Evolutionary conservation across 2,888 invertebrate genomes (phyloP).

Genomic region (Hartigia nigra): DNA sequence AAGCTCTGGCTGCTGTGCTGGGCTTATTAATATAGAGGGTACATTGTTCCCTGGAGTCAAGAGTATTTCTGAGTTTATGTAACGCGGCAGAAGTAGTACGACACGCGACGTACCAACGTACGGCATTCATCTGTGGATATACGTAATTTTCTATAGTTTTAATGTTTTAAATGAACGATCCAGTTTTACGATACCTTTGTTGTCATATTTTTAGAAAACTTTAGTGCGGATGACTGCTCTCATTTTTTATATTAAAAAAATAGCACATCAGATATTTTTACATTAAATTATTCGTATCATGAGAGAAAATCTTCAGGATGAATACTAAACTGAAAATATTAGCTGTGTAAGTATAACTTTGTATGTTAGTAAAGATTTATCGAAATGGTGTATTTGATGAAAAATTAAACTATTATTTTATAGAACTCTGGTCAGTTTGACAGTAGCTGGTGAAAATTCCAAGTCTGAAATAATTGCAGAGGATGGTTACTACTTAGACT

Average conservation of each 20-base stretch:
- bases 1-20: constrained; percentile 8
- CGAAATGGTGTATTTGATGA: no score
- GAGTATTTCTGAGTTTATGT: constrained; percentile 28
- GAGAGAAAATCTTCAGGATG: background rate
- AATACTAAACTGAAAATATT: background rate
- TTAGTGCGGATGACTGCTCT: background rate
- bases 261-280: background rate
- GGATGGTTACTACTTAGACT: constrained; percentile 26
- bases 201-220: background rate
- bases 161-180: background rate
- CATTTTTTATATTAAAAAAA: background rate
- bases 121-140: constrained; percentile 5
- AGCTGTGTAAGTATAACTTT: background rate
- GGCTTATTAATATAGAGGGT: constrained; percentile 24
- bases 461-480: constrained; percentile 14
- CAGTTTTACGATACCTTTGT: background rate
- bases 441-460: background rate
- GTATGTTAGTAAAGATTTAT: no score
- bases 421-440: background rate
- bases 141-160: background rate
- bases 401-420: background rate
- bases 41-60: constrained; percentile 22
- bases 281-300: background rate
- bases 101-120: constrained; percentile 7
- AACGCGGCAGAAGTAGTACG: constrained; percentile 5